Base-by-base conservation (phyloP, 1,140 invertebrate genomes). In the Eriosoma lanigerum region DNA sequence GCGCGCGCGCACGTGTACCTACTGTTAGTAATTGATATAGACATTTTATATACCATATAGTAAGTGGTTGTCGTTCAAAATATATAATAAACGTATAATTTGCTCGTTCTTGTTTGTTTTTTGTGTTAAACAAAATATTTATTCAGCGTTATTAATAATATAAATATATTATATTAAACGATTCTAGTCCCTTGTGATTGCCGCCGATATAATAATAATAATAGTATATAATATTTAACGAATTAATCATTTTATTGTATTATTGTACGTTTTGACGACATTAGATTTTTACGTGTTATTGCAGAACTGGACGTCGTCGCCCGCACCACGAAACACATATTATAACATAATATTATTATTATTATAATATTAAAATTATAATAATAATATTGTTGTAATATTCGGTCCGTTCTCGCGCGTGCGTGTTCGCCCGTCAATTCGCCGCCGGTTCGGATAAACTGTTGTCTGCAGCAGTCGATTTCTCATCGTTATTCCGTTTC, bases 141-240 rank as follows among this genome's bases (percentile, higher is more conserved):
- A 38, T 58, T 75, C 32, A 29, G 32, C 52, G 72, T 75, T 38
- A 56, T 15, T 38, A 38, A 5, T 29, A 44, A 24, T 48, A 46
- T 52, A 12, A 29, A 29, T 29, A 29, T 52, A 48, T 9, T 46
- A 26, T 50, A 29, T 48, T 26, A 56, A 76, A 54, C 75, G 52
- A 78, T 78, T 78, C 75, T 78, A 78, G 75, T 78, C 75, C 56
- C 38, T 78, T 46, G 75, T 78, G 75, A 78, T 78, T 48, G 38
- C 75, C 29, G 54, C 32, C 32, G 32, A 38, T 62, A 62, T 78
- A 62, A 54, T 44, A 12, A 66, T 38, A 38, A 38, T 38, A 4
- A 38, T 38, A 38, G 3, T 38, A 38, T 38, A 38, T 38, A 38
- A 38, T 38, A 38, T 38, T 38, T n/a, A n/a, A n/a, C n/a, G n/a